phyloP scores from a whole-genome alignment of 2,113 vertebrate species.

The Ciconia maguari region DNA sequence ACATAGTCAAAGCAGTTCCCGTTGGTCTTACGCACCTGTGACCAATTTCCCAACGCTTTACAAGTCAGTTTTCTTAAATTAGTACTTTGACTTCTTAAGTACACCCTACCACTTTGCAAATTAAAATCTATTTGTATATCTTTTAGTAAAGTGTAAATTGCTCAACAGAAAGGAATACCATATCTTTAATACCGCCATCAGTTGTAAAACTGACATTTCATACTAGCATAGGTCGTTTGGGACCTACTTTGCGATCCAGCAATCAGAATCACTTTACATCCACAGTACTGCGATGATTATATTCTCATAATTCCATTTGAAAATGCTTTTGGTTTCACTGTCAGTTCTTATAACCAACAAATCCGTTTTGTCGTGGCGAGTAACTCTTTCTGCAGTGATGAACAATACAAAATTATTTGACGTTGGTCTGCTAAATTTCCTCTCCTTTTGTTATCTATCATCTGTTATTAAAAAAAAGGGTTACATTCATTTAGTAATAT shows the following conservation, averaged over 20 bases:
- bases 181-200: not conserved
- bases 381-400: conserved; percentile 8
- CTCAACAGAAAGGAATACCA: not conserved
- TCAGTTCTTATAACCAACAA: conserved; percentile 54
- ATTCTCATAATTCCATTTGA: conserved; percentile 48
- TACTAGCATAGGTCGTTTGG: conserved; percentile 5
- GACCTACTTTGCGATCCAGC: conserved; percentile 27
- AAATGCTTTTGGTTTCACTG: conserved; percentile 49
- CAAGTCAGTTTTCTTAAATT: not conserved
- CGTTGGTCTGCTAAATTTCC: not conserved
- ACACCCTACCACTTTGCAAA: not conserved
- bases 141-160: conserved; percentile 11
- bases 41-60: not conserved
- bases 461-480: not conserved
- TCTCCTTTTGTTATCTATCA: not conserved
- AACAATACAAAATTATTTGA: conserved; percentile 16
- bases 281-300: not conserved
- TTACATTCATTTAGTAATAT: not conserved
- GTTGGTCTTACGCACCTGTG: not conserved
- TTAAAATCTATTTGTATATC: not conserved
- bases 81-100: not conserved
- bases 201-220: conserved; percentile 41
- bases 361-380: conserved; percentile 37
- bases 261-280: conserved; percentile 56
- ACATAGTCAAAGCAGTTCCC: not conserved